Base-by-base conservation (phyloP, 1,140 invertebrate species). In the Drosophila mauritiana region DNA sequence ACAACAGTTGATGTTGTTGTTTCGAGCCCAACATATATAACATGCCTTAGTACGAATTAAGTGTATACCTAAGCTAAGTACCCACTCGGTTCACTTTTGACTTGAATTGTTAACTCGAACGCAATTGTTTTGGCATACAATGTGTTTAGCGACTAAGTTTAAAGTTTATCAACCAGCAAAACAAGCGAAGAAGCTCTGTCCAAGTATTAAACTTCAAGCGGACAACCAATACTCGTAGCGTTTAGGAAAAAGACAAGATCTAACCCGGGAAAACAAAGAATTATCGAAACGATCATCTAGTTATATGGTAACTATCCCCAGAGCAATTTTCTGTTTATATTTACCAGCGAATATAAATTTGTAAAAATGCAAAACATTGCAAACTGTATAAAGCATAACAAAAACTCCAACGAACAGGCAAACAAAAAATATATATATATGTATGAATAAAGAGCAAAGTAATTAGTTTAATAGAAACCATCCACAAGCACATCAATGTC, bases 181-280 rank as follows among this genome's bases (percentile, higher is more conserved):
- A 31, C 8, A 51, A 57, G 54, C 37, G 39, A 51, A 58, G 67
- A 73, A 80, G 80, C 77, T 80, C 76, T 80, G 63, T 85, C 73
- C 70, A 78, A 85, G 82, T 85, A 88, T 85, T 85, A 85, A 64
- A 79, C 67, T 75, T 73, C 53, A 73, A 31, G 67, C 39, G 69
- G 69, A 73, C 63, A 78, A 69, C 68, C 54, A 85, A 85, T 85
- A 85, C 82, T 85, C 82, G 82, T 85, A 85, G 82, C 61, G 59
- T 75, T 76, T 76, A 76, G 62, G 68, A 85, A 49, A 61, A 43
- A 65, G 37, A 51, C 52, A 59, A 70, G 52, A 22, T 25, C 54
- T 45, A 31, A 73, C 37, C 20, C 68, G 20, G 27, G 31, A 15
- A 34, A 68, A 37, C 36, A 15, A 39, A 68, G 13, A 45, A 31